These are phyloP conservation scores for Pollimyrus isidori DNA, from an alignment of 2,113 vertebrate species.

Conservation along the genomic window DNA sequence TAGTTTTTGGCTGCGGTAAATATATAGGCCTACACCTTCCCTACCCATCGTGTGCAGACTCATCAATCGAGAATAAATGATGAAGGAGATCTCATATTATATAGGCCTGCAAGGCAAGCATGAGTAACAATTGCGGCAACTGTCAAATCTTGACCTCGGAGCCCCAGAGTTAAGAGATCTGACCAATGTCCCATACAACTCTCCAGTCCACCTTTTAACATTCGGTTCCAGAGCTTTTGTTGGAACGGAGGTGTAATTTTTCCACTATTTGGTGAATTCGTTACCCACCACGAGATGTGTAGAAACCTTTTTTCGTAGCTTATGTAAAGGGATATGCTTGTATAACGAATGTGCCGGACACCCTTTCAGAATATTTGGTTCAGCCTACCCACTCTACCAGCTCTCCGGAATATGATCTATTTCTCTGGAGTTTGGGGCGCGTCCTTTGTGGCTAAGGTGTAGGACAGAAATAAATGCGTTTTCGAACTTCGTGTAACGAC, in stretches of 20 bases:
- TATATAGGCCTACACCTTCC: neutral
- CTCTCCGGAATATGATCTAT: neutral
- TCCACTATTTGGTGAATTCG: neutral
- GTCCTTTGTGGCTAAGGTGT: neutral
- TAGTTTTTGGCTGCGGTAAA: neutral
- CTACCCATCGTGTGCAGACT: neutral
- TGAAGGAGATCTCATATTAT: neutral
- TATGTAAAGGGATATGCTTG: slow-evolving; percentile 1
- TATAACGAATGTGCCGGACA: neutral
- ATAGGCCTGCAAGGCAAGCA: neutral
- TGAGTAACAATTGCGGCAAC: neutral
- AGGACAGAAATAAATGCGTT: neutral
- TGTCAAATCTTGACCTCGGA: neutral
- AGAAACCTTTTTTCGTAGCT: neutral
- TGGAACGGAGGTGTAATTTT: neutral
- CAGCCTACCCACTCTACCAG: neutral
- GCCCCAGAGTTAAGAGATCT: neutral
- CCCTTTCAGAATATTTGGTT: neutral
- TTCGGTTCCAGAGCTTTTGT: neutral
- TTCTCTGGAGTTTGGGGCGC: neutral
- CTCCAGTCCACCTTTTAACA: neutral
- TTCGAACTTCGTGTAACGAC: neutral
- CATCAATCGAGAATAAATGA: neutral
- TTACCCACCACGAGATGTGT: neutral
- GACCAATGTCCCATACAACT: neutral